Conservation (phyloP, 2,113 vertebrate genomes). For the Hoplias malabaricus region DNA sequence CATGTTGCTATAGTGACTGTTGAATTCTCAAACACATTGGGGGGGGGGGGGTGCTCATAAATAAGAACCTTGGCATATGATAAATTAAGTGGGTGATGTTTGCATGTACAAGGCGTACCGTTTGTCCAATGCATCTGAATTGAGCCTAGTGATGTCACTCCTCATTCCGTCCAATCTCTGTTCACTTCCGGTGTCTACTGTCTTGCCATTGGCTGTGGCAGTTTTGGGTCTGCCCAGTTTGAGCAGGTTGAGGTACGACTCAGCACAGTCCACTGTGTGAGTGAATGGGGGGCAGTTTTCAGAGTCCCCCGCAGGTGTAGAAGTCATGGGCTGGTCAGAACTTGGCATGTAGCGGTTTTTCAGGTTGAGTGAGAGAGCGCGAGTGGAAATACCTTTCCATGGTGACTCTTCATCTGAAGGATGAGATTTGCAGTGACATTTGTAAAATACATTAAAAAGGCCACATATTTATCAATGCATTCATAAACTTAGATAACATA, state of each 20-base stretch:
- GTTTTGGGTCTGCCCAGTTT: slow-evolving; percentile 63
- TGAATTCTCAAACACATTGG: neutral
- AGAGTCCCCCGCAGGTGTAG: slow-evolving; percentile 70
- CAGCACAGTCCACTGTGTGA: slow-evolving; percentile 54
- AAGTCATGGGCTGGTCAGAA: slow-evolving; percentile 74
- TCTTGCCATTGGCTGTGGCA: slow-evolving; percentile 54
- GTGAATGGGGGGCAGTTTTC: slow-evolving; percentile 56
- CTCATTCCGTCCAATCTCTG: slow-evolving; percentile 60
- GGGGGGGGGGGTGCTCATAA: neutral
- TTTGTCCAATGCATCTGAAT: slow-evolving; percentile 66
- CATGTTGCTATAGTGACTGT: neutral
- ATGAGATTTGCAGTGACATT: neutral
- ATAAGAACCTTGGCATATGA: neutral
- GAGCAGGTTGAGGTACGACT: slow-evolving; percentile 81
- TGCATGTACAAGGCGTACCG: slow-evolving; percentile 67
- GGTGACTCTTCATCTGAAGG: slow-evolving; percentile 67
- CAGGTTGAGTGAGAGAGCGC: slow-evolving; percentile 78
- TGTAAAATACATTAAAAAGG: too few species aligned
- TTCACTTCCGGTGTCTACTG: slow-evolving; percentile 52
- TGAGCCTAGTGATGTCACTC: slow-evolving; percentile 56
- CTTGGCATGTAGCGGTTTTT: slow-evolving; percentile 80
- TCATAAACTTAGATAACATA: too few species aligned
- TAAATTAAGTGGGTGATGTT: neutral
- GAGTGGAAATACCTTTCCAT: slow-evolving; percentile 65
- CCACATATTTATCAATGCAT: too few species aligned